phyloP scores from a whole-genome alignment of 2,113 vertebrate species.

The Hymenochirus boettgeri region DNA sequence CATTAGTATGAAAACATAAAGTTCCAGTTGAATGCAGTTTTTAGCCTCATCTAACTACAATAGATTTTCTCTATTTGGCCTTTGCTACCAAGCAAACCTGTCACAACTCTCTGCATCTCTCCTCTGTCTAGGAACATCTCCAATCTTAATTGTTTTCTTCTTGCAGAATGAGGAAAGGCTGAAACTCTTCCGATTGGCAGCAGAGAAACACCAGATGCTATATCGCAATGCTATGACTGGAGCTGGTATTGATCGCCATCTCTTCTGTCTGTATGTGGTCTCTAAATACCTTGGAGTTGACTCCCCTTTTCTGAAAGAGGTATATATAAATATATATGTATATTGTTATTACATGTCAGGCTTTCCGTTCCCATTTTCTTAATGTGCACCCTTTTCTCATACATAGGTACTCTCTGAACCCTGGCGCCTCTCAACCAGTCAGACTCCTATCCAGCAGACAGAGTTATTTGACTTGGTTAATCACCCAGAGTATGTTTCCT shows the following conservation, averaged over 20 bases:
- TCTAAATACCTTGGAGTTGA: constrained; percentile 73
- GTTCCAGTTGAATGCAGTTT: too few species aligned
- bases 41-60: too few species aligned
- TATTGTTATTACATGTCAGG: constrained; percentile 43
- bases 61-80: too few species aligned
- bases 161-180: constrained; percentile 64
- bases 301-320: constrained; percentile 75
- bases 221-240: constrained; percentile 76
- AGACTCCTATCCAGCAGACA: constrained; percentile 75
- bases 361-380: not conserved
- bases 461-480: constrained; percentile 79
- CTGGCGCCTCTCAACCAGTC: constrained; percentile 83
- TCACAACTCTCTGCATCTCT: too few species aligned
- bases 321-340: constrained; percentile 23
- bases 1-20: too few species aligned
- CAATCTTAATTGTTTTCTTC: not conserved
- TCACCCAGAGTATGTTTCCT: constrained; percentile 77
- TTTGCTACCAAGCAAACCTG: too few species aligned
- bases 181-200: constrained; percentile 60
- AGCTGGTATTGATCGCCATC: constrained; percentile 76
- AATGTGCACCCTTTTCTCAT: not conserved
- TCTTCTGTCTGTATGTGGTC: constrained; percentile 79
- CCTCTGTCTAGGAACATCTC: too few species aligned
- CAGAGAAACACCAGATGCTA: constrained; percentile 77
- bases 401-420: constrained; percentile 75